phyloP scores from a whole-genome alignment of 2,797 vertebrate species.

The Coregonus sp. region DNA sequence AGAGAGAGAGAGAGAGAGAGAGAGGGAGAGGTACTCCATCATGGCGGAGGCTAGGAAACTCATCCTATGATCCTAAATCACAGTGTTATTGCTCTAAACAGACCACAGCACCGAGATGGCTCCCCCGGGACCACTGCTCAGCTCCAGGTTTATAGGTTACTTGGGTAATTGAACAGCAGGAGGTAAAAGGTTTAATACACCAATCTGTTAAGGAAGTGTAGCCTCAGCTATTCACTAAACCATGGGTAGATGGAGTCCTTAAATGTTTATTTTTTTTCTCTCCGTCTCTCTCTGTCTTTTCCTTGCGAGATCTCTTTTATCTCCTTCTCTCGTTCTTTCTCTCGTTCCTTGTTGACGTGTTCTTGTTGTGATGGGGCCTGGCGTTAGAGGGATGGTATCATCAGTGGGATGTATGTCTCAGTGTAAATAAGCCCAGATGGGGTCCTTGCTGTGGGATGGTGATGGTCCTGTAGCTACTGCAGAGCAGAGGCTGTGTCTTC shows the following conservation, averaged over 20 bases:
- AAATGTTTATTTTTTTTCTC: conserved; percentile 10
- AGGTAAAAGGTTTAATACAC: conserved; percentile 50
- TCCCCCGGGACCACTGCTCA: conserved; percentile 47
- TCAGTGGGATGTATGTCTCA: conserved; percentile 52
- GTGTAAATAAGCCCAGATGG: conserved; percentile 70
- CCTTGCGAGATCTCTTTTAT: conserved; percentile 23
- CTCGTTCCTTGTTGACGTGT: conserved; percentile 43
- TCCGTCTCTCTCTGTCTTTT: not conserved
- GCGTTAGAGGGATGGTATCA: conserved; percentile 56
- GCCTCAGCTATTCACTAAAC: conserved; percentile 41
- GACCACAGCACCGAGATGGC: conserved; percentile 51
- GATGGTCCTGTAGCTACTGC: conserved; percentile 4
- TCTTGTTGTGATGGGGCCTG: conserved; percentile 24
- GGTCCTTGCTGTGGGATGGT: conserved; percentile 37
- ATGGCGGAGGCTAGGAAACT: conserved; percentile 32
- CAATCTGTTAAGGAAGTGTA: conserved; percentile 53
- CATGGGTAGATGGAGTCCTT: conserved; percentile 45
- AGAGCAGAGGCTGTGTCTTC: conserved; percentile 37
- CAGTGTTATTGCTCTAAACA: conserved; percentile 55
- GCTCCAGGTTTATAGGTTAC: conserved; percentile 63
- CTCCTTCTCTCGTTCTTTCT: conserved; percentile 25
- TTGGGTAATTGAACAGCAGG: conserved; percentile 70
- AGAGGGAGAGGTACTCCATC: conserved; percentile 43
- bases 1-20: not conserved
- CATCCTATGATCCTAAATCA: conserved; percentile 68